phyloP scores from a whole-genome alignment of 2,797 vertebrate genomes.

The Eulemur coronatus region DNA sequence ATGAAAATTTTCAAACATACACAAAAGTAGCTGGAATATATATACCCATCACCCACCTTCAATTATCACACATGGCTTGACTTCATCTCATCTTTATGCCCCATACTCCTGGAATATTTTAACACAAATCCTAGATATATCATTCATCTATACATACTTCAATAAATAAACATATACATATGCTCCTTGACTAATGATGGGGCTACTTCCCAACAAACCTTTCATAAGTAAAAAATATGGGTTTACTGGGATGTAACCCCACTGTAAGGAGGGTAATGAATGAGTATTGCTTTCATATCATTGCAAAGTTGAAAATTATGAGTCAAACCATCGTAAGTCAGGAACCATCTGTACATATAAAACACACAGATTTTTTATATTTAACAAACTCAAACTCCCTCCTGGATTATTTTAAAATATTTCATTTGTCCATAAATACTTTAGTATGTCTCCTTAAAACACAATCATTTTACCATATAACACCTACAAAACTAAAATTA shows the following conservation, averaged over 20 bases:
- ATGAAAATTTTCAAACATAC: neutral
- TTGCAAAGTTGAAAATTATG: neutral
- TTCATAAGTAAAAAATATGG: neutral
- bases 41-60: neutral
- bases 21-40: neutral
- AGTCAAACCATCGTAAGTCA: neutral
- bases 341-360: neutral
- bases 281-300: neutral
- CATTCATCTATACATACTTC: neutral
- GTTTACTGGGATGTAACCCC: neutral
- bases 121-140: neutral
- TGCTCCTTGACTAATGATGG: neutral
- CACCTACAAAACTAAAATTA: neutral
- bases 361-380: neutral
- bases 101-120: neutral
- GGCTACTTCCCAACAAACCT: neutral
- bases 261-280: neutral
- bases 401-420: neutral
- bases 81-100: neutral
- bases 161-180: neutral
- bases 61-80: neutral
- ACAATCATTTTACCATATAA: neutral
- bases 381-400: neutral
- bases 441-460: neutral
- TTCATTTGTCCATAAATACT: neutral